Evolutionary conservation across 2,797 vertebrate genomes (phyloP), one percentile per base, ranked within the genome.

Genomic region (Myripristis jacobus): DNA sequence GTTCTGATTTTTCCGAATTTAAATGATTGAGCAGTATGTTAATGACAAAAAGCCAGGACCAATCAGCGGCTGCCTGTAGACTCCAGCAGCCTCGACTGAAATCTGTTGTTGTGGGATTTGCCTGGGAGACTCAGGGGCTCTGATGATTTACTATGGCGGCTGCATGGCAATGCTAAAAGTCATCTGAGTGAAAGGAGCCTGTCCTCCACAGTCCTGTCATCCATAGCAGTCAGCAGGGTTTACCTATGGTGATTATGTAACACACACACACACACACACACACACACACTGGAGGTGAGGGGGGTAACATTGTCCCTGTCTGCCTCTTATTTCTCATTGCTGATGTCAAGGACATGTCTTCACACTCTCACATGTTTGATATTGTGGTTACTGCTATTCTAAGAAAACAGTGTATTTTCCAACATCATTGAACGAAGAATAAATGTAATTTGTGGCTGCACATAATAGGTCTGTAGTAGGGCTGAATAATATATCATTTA

Each of bases 261-360:
- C n/a, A n/a, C n/a, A n/a, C n/a, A n/a, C n/a, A n/a, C n/a, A n/a
- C n/a, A n/a, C n/a, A n/a, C n/a, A n/a, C n/a, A n/a, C n/a, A n/a
- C n/a, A n/a, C n/a, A n/a, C 1, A 38, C 4, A 18, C 60, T 24
- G 31, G 19, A 43, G 6, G 16, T n/a, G 2, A 55, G 3, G 12
- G 41, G 12, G 18, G 24, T 12, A 8, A 46, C 6, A n/a, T 53
- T 61, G 48, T 36, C 8, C 34, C 34, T 9, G 34, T 36, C 25
- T 19, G 51, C 3, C 25, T 51, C 56, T 10, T 43, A 68, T 65
- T 16, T 56, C 9, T 63, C 48, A 21, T 15, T 10, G 41, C 29
- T 6, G 21, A 63, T 13, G 3, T 62, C 29, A 58, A 36, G 34
- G 34, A 36, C 47, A 54, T 13, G 43, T 46, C 15, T 61, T 41